Evolutionary conservation across 2,888 invertebrate genomes (phyloP), one percentile per base, ranked within the genome.

Genomic region (Drosophila kanekoi): DNA sequence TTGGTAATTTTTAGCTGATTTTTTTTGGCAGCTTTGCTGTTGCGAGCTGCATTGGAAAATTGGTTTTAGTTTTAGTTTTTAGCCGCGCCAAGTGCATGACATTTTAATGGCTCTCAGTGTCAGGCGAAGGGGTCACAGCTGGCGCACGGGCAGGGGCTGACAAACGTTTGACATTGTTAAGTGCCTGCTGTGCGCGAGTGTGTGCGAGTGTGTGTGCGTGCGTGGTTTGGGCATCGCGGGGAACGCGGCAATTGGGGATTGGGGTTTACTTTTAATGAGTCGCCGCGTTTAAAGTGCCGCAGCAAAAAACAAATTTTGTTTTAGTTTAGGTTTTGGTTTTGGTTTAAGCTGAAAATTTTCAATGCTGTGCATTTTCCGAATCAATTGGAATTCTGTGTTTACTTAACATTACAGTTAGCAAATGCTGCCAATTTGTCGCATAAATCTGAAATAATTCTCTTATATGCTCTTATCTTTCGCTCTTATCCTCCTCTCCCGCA

Each of bases 51-150:
- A 76, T 77, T 73, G 40, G 62, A 69, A 77, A 77, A 77, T 83
- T 72, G 69, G 84, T 82, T 78, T 87, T 73, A 81, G 79, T 72
- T 79, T 87, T 72, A 81, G 79, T 72, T 79, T 87, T 72, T 66
- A 60, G 69, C 60, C 63, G 81, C 84, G 75, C 71, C 85, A 87
- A 83, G 79, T 83, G 82, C 79, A 81, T 87, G 87, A 87, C 87
- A 87, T 82, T 87, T 87, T 72, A 87, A 84, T 82, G 87, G 69
- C 57, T 48, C 54, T 43, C 53, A 32, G 35, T 52, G 35, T 56
- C 52, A 43, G 57, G 45, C 43, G 18, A 52, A 23, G 20, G 52
- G 20, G 54, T 48, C 48, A 8, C 51, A 47, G 32, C 44, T n/a
- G 38, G 41, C 10, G 20, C 18, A 35, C 1, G 35, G 9, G 13